Percentiles rank a stretch among this genome's conserved stretches.
Evolutionary conservation across 2,888 invertebrate species (phyloP).

Genomic region (Campoletis raptor): DNA sequence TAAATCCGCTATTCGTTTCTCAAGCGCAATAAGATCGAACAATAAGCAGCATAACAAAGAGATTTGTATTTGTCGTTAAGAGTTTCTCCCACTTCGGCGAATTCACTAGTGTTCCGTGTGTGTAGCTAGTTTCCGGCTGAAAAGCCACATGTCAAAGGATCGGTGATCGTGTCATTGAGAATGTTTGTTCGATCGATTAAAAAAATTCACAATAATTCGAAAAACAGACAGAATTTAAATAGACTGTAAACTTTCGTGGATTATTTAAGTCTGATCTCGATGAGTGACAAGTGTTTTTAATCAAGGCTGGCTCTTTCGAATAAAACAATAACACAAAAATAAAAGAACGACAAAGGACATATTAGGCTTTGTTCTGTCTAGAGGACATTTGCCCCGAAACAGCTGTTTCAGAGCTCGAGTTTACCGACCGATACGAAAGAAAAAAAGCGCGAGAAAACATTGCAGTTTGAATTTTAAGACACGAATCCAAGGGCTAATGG

Average conservation of each 20-base stretch:
- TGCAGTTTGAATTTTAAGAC: neutral
- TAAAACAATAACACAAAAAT: neutral
- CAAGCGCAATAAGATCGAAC: neutral
- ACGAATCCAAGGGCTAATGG: constrained; percentile 85
- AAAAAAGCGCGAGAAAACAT: neutral
- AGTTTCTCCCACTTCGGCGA: neutral
- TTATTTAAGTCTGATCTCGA: neutral
- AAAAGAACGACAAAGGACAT: neutral
- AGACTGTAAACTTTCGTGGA: neutral
- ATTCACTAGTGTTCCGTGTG: neutral
- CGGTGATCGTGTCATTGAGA: neutral
- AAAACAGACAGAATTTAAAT: neutral
- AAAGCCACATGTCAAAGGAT: constrained; percentile 5
- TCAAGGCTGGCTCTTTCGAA: neutral
- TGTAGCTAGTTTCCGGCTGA: neutral
- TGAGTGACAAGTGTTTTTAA: neutral
- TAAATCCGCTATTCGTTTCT: neutral
- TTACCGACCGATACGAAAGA: neutral
- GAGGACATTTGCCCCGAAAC: constrained; percentile 15
- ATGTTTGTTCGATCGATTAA: neutral
- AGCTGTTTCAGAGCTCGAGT: neutral
- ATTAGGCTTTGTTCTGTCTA: neutral
- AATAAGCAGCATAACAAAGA: neutral
- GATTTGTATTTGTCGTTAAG: neutral
- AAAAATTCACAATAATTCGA: neutral